Conservation (phyloP, 1,140 invertebrate genomes). For the Brevipalpus yothersi region DNA sequence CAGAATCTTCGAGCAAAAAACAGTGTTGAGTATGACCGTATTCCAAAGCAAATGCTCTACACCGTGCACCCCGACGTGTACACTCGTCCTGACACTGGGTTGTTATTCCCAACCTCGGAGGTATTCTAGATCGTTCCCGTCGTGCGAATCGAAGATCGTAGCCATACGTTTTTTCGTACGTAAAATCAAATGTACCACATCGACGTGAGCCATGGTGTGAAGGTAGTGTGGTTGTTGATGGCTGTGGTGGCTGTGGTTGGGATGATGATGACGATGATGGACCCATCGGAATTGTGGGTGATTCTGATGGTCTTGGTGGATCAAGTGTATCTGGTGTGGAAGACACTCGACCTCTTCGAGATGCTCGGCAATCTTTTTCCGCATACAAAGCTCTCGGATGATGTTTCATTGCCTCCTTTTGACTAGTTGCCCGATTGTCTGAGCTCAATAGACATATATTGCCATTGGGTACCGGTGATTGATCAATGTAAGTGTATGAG, state of each 20-base stretch:
- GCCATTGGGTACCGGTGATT: constrained; percentile 8
- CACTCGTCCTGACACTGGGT: constrained; percentile 23
- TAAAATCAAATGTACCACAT: constrained; percentile 14
- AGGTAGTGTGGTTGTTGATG: not conserved
- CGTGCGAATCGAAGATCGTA: constrained; percentile 13
- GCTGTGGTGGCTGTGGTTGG: not conserved
- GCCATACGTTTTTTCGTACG: constrained; percentile 23
- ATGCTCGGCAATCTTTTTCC: constrained; percentile 19
- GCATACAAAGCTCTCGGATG: constrained; percentile 19
- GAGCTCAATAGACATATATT: constrained; percentile 21
- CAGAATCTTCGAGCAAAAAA: constrained; percentile 21
- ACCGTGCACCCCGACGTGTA: constrained; percentile 20
- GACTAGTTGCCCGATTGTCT: constrained; percentile 19
- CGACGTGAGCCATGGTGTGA: not conserved
- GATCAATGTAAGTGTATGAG: constrained; percentile 23
- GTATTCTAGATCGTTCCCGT: constrained; percentile 19
- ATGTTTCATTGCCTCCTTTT: constrained; percentile 19
- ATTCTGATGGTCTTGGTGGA: not conserved
- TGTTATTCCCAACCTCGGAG: constrained; percentile 17
- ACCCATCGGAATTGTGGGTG: not conserved
- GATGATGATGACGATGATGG: constrained; percentile 1
- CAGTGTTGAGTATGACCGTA: constrained; percentile 20
- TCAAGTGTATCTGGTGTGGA: not conserved
- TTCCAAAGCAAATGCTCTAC: constrained; percentile 22
- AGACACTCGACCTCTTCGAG: not conserved